phyloP scores from a whole-genome alignment of 1,140 invertebrate genomes.

The Halictus rubicundus region DNA sequence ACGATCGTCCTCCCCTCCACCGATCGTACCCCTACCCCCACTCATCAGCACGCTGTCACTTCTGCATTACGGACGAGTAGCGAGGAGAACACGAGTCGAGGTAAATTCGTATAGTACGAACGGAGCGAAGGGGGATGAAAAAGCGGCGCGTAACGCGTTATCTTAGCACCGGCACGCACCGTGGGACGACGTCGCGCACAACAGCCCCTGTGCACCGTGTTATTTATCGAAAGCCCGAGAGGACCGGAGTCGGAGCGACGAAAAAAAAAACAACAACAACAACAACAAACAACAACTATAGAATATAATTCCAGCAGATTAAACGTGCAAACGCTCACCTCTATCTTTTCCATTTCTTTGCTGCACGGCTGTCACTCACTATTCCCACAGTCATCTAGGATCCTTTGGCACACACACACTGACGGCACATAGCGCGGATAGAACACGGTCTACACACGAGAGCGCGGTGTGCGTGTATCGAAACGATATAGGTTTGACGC shows the following conservation, averaged over 20 bases:
- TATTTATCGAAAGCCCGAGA: background rate
- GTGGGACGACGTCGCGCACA: background rate
- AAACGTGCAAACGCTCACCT: constrained; percentile 66
- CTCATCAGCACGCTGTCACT: constrained; percentile 69
- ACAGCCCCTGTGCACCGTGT: too few species aligned
- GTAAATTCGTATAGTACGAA: constrained; percentile 51
- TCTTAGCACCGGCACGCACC: background rate
- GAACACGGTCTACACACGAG: constrained; percentile 53
- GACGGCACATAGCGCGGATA: constrained; percentile 70
- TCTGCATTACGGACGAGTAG: constrained; percentile 64
- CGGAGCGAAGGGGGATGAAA: constrained; percentile 5
- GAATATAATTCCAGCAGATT: background rate
- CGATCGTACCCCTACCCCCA: constrained; percentile 16
- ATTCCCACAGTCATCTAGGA: constrained; percentile 76
- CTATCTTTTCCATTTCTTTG: constrained; percentile 79
- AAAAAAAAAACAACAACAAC: too few species aligned
- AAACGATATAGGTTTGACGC: constrained; percentile 77
- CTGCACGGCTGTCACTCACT: constrained; percentile 74
- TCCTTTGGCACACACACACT: constrained; percentile 70
- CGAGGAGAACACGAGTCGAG: constrained; percentile 35
- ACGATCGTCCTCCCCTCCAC: constrained; percentile 55
- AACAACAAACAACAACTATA: too few species aligned
- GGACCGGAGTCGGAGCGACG: too few species aligned
- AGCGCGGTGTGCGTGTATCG: constrained; percentile 67
- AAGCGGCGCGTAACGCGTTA: constrained; percentile 14